Percentiles rank a stretch among this genome's conserved stretches.
Evolutionary conservation across 2,888 invertebrate genomes (phyloP).

Genomic region (Acleris holmiana): DNA sequence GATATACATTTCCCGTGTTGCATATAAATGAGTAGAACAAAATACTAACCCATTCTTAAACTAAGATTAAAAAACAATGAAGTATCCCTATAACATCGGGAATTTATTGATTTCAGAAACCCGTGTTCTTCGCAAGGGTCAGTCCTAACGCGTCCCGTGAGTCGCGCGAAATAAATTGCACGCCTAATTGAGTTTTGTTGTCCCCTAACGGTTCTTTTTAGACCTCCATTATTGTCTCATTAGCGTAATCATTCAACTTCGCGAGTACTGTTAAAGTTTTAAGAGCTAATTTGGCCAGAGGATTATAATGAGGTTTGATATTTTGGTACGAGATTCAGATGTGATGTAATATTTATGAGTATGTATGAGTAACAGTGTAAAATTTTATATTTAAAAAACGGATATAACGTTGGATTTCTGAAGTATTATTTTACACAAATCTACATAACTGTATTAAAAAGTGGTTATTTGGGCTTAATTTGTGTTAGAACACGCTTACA

Average conservation of each 20-base stretch:
- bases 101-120: constrained; percentile 20
- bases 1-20: too few relatives aligned
- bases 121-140: constrained; percentile 12
- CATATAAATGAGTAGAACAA: too few relatives aligned
- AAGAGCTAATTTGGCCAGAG: constrained; percentile 10
- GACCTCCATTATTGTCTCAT: constrained; percentile 31
- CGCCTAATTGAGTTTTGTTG: constrained; percentile 36
- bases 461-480: too few relatives aligned
- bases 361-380: too few relatives aligned
- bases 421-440: too few relatives aligned
- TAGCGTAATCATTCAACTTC: constrained; percentile 29
- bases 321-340: neutral
- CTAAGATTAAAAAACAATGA: neutral
- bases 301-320: constrained; percentile 3
- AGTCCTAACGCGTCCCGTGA: constrained; percentile 17
- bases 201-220: constrained; percentile 31
- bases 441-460: too few relatives aligned
- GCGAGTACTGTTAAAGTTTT: constrained; percentile 24
- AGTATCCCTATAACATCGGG: neutral
- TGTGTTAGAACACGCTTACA: too few relatives aligned
- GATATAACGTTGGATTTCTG: too few relatives aligned
- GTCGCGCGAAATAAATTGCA: constrained; percentile 28
- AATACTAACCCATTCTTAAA: neutral
- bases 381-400: too few relatives aligned
- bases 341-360: too few relatives aligned